phyloP scores from a whole-genome alignment of 2,797 vertebrate species.

The Megaceryle alcyon region DNA sequence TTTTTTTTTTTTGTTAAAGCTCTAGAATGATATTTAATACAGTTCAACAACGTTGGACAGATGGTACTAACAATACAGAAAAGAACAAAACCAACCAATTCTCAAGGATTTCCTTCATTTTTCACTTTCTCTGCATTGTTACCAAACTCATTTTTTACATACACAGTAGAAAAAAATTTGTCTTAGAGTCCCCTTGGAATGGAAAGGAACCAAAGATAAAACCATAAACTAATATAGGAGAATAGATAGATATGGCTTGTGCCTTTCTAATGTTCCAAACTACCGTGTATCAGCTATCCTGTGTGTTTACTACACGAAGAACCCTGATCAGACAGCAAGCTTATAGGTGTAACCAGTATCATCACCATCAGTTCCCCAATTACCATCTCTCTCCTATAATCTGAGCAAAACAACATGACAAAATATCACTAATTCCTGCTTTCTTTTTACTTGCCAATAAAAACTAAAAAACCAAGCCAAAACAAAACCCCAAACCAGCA shows the following conservation, averaged over 20 bases:
- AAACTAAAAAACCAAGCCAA: too few relatives aligned
- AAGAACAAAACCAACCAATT: not conserved
- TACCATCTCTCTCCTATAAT: not conserved
- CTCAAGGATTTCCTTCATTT: not conserved
- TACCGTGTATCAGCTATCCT: not conserved
- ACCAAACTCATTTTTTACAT: not conserved
- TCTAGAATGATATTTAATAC: not conserved
- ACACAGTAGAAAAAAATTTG: not conserved
- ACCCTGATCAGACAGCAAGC: not conserved
- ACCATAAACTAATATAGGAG: not conserved
- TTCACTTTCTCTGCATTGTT: not conserved
- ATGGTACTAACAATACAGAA: not conserved
- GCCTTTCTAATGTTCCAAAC: not conserved
- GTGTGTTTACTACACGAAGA: not conserved
- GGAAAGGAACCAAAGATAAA: not conserved
- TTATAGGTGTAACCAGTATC: not conserved
- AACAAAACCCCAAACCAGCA: too few relatives aligned
- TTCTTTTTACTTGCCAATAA: not conserved
- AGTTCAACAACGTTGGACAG: not conserved
- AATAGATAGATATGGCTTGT: not conserved
- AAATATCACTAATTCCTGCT: not conserved
- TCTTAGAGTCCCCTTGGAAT: not conserved
- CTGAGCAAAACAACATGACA: not conserved
- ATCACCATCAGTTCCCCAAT: not conserved
- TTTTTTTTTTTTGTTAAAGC: not conserved